Evolutionary conservation across 2,888 invertebrate species (phyloP).

Genomic region (Gortyna flavago): DNA sequence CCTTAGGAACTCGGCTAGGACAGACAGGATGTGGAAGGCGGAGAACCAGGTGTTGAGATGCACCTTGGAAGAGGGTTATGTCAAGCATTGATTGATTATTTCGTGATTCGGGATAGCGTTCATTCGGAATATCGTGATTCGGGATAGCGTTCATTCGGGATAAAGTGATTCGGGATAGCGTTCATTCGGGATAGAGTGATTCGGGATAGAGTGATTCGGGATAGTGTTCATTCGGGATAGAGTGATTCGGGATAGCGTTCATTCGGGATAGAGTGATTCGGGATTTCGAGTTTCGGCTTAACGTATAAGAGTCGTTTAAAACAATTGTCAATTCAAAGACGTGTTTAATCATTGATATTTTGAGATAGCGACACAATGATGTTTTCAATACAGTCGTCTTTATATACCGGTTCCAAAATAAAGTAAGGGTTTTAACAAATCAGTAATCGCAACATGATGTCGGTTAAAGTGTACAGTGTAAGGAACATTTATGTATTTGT

Average conservation of each 20-base stretch:
- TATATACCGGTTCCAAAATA: conserved; percentile 56
- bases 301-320: no score
- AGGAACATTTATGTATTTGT: conserved; percentile 22
- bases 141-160: no score
- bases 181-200: no score
- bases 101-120: no score
- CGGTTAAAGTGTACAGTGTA: conserved; percentile 19
- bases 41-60: background rate
- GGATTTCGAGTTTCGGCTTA: no score
- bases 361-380: conserved; percentile 65
- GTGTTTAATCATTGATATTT: conserved; percentile 61
- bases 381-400: conserved; percentile 66
- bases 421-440: conserved; percentile 65
- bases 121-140: no score
- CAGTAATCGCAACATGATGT: conserved; percentile 44
- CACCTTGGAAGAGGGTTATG: background rate
- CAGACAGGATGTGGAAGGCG: background rate
- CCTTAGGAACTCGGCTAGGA: background rate
- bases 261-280: no score
- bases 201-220: no score
- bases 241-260: no score
- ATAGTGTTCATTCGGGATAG: no score
- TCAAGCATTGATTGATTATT: background rate
- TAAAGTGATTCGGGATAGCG: no score
- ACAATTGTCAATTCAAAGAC: conserved; percentile 55